Conservation (phyloP, 1,140 invertebrate species). For the Rhyacophila brunnea region DNA sequence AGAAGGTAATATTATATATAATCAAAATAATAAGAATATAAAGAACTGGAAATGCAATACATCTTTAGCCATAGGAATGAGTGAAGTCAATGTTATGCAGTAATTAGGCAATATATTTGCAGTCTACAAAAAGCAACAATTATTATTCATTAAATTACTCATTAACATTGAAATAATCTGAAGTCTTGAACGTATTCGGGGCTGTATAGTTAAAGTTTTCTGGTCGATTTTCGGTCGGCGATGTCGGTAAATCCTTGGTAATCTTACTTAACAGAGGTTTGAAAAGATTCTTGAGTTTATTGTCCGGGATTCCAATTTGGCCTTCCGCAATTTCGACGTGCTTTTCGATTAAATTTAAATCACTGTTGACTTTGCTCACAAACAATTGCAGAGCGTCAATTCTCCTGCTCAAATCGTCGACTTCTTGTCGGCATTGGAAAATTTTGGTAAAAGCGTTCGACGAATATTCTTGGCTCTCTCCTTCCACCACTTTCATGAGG, state of each 20-base stretch:
- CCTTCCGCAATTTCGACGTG: slow-evolving; percentile 49
- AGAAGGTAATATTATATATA: too few relatives aligned
- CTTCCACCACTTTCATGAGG: slow-evolving; percentile 50
- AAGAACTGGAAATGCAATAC: too few relatives aligned
- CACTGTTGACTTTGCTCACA: slow-evolving; percentile 42
- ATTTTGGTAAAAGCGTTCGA: slow-evolving; percentile 41
- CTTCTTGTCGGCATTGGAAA: slow-evolving; percentile 45
- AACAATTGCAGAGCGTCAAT: slow-evolving; percentile 44
- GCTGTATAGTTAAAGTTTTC: slow-evolving; percentile 34
- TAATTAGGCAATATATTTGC: too few relatives aligned
- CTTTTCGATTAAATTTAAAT: slow-evolving; percentile 49
- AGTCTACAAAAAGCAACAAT: background rate
- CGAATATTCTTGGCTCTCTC: slow-evolving; percentile 45
- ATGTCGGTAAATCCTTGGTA: slow-evolving; percentile 34
- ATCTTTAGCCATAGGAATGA: too few relatives aligned
- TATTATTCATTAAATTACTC: background rate
- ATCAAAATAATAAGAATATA: too few relatives aligned
- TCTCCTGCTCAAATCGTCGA: slow-evolving; percentile 47
- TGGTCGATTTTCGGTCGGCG: slow-evolving; percentile 16
- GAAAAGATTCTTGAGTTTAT: slow-evolving; percentile 47
- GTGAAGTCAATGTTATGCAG: too few relatives aligned
- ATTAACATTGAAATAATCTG: slow-evolving; percentile 43
- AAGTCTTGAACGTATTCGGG: slow-evolving; percentile 41
- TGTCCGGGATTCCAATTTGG: slow-evolving; percentile 48
- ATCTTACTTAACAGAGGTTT: slow-evolving; percentile 48